These are phyloP conservation scores for Hystrix cristata DNA, from an alignment of 2,113 vertebrate species.

Conservation along the genomic window DNA sequence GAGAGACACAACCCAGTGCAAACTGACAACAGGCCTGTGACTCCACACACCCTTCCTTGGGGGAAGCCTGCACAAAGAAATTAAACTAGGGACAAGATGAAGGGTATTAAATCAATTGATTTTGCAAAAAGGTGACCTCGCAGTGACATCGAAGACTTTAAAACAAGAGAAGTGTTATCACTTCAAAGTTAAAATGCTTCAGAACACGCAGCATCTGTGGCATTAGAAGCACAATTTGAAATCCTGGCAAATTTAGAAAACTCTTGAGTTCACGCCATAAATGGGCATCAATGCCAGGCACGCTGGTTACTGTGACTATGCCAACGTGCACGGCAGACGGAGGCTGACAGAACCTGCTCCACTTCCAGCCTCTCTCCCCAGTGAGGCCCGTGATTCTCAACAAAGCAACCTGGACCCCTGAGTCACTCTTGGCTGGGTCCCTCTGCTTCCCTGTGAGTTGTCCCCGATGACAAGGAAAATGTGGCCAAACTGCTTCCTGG, in stretches of 20 bases:
- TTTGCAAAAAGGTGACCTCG: neutral
- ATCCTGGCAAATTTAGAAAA: conserved; percentile 69
- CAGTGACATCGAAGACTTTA: neutral
- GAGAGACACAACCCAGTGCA: neutral
- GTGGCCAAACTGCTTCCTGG: neutral
- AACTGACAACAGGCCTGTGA: neutral
- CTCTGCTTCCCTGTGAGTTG: neutral
- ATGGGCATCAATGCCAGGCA: conserved; percentile 59
- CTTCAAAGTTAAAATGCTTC: conserved; percentile 57
- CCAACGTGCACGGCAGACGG: neutral
- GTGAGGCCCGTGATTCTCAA: neutral
- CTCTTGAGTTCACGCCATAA: conserved; percentile 61
- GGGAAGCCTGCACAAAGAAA: neutral
- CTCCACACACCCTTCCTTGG: neutral
- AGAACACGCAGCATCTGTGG: conserved; percentile 26
- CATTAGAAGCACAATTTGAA: conserved; percentile 60
- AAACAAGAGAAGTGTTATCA: neutral
- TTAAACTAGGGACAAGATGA: neutral
- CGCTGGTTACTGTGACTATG: neutral
- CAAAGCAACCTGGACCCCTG: neutral
- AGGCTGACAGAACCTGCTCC: conserved; percentile 2
- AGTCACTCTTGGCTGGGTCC: neutral
- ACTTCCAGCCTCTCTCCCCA: neutral
- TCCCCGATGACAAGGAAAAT: neutral
- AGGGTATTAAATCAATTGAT: neutral